Evolutionary conservation across 1,140 invertebrate species (phyloP).

Genomic region (Plutomurus gul): DNA sequence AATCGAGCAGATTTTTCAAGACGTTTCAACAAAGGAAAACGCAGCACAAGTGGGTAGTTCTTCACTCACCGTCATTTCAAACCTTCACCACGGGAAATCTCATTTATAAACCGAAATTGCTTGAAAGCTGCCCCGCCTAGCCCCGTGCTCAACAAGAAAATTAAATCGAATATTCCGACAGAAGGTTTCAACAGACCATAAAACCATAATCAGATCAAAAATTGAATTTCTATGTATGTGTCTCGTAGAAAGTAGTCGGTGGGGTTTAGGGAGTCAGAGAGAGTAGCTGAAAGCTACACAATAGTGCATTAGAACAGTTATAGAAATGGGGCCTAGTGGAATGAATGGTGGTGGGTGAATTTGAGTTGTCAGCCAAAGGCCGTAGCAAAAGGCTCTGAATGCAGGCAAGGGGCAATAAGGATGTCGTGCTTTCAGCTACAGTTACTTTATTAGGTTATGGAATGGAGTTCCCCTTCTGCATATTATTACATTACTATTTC

Average conservation of each 20-base stretch:
- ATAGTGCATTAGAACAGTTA: too few relatives aligned
- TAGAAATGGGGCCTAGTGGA: too few relatives aligned
- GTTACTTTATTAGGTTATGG: slow-evolving; percentile 10
- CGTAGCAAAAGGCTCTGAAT: too few relatives aligned
- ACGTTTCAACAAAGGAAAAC: not conserved
- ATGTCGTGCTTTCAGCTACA: not conserved
- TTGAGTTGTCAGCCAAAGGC: too few relatives aligned
- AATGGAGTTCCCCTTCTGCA: not conserved
- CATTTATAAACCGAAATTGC: slow-evolving; percentile 12
- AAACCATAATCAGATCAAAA: slow-evolving; percentile 25
- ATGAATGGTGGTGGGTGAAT: too few relatives aligned
- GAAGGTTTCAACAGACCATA: slow-evolving; percentile 26
- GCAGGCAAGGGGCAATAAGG: too few relatives aligned
- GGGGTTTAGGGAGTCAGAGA: too few relatives aligned
- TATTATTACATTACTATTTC: not conserved
- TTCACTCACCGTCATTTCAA: too few relatives aligned
- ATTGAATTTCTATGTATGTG: slow-evolving; percentile 8
- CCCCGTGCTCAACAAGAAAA: too few relatives aligned
- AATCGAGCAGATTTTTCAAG: not conserved
- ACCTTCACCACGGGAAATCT: slow-evolving; percentile 14
- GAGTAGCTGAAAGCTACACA: not conserved
- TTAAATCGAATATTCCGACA: slow-evolving; percentile 24
- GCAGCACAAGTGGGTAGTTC: too few relatives aligned
- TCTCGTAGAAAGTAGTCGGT: not conserved
- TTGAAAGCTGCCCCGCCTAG: not conserved